Evolutionary conservation across 2,113 vertebrate genomes (phyloP).

Genomic region (Ctenomys sociabilis): DNA sequence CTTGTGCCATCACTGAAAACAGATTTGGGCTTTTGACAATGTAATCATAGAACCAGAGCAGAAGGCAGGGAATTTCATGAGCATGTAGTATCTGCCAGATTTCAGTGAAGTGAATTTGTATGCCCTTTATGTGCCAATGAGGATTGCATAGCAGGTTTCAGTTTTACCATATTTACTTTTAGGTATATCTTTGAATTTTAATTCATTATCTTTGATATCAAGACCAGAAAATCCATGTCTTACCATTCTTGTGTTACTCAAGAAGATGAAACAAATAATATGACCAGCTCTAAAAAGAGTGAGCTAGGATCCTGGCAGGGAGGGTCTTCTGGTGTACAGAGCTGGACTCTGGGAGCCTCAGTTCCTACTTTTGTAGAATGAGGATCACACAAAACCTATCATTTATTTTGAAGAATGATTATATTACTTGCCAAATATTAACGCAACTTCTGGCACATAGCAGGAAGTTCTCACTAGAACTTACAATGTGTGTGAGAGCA

Average conservation of each 20-base stretch:
- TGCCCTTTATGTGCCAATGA: background rate
- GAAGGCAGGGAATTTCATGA: background rate
- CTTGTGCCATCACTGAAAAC: background rate
- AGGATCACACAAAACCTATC: accelerated
- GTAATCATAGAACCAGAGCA: background rate
- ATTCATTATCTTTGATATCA: background rate
- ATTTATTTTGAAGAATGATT: background rate
- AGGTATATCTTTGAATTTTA: background rate
- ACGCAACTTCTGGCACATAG: background rate
- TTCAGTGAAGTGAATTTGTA: background rate
- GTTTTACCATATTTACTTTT: background rate
- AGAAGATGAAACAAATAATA: background rate
- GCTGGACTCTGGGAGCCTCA: background rate
- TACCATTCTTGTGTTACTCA: background rate
- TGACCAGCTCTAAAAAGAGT: background rate
- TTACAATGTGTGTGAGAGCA: background rate
- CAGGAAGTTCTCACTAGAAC: background rate
- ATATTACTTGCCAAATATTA: background rate
- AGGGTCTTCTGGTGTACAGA: accelerated
- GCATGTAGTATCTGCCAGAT: background rate
- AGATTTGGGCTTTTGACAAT: background rate
- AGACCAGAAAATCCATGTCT: background rate
- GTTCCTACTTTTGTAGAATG: background rate
- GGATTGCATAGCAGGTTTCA: background rate
- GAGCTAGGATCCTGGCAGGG: background rate